Evolutionary conservation across 2,797 vertebrate species (phyloP).

Genomic region (Squalus acanthias): DNA sequence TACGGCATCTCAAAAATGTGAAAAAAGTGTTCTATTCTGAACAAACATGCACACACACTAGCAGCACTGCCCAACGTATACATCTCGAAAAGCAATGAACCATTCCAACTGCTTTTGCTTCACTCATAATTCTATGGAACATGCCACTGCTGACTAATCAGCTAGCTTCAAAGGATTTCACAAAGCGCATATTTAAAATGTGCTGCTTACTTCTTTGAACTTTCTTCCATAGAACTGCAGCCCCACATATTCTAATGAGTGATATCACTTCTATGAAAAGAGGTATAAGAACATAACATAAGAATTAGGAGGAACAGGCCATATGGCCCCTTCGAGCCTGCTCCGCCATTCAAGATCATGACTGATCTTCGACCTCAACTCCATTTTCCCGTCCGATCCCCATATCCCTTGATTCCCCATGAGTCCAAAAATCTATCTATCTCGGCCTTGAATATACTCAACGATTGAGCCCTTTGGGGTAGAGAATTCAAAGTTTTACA

Average conservation of each 20-base stretch:
- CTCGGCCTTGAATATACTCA: no score
- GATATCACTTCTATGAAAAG: neutral
- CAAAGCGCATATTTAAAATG: neutral
- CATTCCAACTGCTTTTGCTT: neutral
- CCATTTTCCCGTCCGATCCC: no score
- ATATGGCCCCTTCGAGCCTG: no score
- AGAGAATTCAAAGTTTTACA: no score
- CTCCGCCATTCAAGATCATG: no score
- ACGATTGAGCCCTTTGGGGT: no score
- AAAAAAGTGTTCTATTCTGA: neutral
- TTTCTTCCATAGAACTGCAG: neutral
- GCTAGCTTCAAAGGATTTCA: neutral
- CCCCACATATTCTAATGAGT: neutral
- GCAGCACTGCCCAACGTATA: neutral
- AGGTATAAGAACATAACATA: no score
- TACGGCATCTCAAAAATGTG: no score
- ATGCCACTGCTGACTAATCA: neutral
- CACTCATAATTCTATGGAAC: neutral
- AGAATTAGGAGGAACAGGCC: no score
- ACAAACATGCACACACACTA: neutral
- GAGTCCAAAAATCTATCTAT: no score
- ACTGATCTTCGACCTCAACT: no score
- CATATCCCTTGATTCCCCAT: no score
- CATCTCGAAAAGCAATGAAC: neutral
- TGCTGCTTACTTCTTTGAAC: neutral